phyloP scores from a whole-genome alignment of 2,888 invertebrate genomes.

The Willowsia nigromaculata region DNA sequence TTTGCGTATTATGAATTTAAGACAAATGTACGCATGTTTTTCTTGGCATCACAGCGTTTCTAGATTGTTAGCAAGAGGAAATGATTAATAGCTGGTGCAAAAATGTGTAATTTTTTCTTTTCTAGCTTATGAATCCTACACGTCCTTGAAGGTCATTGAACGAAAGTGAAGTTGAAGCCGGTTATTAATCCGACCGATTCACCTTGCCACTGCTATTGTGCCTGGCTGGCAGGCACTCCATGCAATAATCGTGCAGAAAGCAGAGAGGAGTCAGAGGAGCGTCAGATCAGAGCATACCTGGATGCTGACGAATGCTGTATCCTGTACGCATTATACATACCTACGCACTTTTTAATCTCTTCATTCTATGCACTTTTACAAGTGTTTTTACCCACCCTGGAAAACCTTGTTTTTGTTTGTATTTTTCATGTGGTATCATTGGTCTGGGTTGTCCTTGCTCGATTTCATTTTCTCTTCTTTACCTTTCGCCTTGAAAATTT shows the following conservation, averaged over 20 bases:
- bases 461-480: too few species aligned
- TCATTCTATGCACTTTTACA: too few species aligned
- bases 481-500: too few species aligned
- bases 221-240: neutral
- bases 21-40: neutral
- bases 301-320: too few species aligned
- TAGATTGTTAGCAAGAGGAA: neutral
- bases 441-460: too few species aligned
- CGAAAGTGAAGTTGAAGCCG: slow-evolving; percentile 29
- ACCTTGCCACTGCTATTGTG: neutral
- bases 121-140: slow-evolving; percentile 36
- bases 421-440: too few species aligned
- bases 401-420: too few species aligned
- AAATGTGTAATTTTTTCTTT: neutral
- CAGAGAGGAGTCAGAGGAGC: neutral
- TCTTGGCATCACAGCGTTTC: neutral
- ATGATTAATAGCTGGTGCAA: neutral
- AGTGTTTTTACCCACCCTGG: too few species aligned
- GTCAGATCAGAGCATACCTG: neutral
- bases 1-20: too few species aligned
- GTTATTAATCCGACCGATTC: neutral
- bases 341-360: too few species aligned
- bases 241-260: too few species aligned
- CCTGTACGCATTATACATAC: too few species aligned
- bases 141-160: slow-evolving; percentile 69